Conservation (phyloP, 2,113 vertebrate genomes). For the Mixornis gularis region DNA sequence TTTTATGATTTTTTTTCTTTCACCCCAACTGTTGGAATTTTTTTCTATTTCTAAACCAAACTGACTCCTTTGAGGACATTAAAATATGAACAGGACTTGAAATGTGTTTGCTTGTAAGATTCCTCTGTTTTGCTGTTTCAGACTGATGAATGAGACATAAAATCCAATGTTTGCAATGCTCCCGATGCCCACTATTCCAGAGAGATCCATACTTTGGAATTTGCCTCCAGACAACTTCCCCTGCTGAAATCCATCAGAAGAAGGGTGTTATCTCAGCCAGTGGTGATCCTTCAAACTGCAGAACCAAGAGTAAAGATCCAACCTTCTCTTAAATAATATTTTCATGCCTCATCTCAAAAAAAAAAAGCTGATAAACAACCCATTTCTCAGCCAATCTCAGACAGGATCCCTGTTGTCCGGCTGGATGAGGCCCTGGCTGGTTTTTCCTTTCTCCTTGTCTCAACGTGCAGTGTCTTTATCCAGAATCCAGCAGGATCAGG, state of each 20-base stretch:
- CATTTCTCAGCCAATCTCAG: fast-evolving
- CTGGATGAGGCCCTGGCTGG: neutral
- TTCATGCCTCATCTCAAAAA: neutral
- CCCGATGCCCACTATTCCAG: fast-evolving
- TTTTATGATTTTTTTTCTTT: neutral
- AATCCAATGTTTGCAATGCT: neutral
- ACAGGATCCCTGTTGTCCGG: neutral
- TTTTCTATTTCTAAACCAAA: neutral
- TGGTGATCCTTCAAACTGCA: neutral
- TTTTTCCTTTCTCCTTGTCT: neutral
- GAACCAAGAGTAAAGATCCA: neutral
- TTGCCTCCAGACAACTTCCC: neutral
- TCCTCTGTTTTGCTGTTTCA: neutral
- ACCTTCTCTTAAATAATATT: neutral
- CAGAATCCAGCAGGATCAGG: neutral
- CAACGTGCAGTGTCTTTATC: fast-evolving
- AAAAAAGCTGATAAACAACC: neutral
- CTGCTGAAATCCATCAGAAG: neutral
- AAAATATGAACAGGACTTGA: neutral
- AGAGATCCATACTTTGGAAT: neutral
- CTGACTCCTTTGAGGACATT: neutral
- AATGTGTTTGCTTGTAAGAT: neutral
- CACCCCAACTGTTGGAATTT: neutral
- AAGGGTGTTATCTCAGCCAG: neutral
- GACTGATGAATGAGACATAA: neutral